These are phyloP conservation scores for Ormia ochracea DNA, from an alignment of 2,888 invertebrate genomes.

Conservation along the genomic window DNA sequence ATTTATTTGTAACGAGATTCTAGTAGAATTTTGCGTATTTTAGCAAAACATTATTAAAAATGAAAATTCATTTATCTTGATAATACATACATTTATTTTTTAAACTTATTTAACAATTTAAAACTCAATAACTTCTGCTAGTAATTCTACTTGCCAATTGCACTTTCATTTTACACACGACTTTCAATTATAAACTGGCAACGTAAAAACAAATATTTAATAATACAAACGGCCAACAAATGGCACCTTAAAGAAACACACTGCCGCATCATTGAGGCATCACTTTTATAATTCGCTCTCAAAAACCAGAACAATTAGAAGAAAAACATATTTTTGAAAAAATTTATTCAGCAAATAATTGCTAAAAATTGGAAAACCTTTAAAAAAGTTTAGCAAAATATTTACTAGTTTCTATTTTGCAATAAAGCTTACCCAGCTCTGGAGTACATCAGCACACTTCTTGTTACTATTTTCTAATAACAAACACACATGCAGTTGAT, in stretches of 20 bases:
- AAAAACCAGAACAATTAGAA: too few relatives aligned
- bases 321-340: not conserved
- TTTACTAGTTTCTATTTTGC: not conserved
- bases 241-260: not conserved
- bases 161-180: slow-evolving; percentile 12
- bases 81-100: not conserved
- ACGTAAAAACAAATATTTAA: not conserved
- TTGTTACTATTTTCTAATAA: slow-evolving; percentile 28
- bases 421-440: not conserved
- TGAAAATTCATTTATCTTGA: too few relatives aligned
- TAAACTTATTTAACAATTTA: not conserved
- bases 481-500: slow-evolving; percentile 4
- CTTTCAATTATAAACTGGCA: slow-evolving; percentile 19
- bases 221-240: not conserved
- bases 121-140: not conserved
- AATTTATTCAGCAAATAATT: too few relatives aligned
- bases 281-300: too few relatives aligned
- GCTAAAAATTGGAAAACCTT: not conserved
- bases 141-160: slow-evolving; percentile 5
- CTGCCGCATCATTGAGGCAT: not conserved
- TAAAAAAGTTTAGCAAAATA: not conserved
- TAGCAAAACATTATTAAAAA: not conserved
- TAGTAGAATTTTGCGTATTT: not conserved
- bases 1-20: not conserved
- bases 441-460: slow-evolving; percentile 15